Conservation (phyloP, 1,140 invertebrate species). For the Reticulitermes speratus region DNA sequence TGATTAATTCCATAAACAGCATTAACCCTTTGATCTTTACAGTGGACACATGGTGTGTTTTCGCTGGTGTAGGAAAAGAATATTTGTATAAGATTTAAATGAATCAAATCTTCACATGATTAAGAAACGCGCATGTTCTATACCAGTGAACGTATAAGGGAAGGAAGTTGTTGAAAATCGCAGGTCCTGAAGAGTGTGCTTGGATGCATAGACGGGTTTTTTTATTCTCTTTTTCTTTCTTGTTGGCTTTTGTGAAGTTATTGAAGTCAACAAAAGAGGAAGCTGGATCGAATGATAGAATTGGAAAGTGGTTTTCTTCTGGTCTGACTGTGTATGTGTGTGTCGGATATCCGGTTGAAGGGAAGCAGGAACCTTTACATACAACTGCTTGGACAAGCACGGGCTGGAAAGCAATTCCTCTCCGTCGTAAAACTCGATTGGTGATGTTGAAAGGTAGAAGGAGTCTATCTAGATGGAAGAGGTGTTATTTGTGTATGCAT, state of each 20-base stretch:
- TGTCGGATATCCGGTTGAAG: not conserved
- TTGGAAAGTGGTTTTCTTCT: slow-evolving; percentile 7
- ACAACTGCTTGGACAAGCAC: not conserved
- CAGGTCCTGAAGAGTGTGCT: too few species aligned
- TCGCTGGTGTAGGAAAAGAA: too few species aligned
- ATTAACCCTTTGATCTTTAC: too few species aligned
- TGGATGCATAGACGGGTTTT: not conserved
- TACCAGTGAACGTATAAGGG: too few species aligned
- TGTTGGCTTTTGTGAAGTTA: not conserved
- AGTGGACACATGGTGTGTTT: too few species aligned
- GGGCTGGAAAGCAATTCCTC: not conserved
- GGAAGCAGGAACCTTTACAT: not conserved
- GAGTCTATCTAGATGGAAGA: not conserved
- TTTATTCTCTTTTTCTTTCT: not conserved
- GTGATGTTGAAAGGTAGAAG: not conserved
- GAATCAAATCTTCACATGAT: too few species aligned
- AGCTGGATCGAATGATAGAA: not conserved
- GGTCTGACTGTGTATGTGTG: not conserved
- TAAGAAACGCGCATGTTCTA: too few species aligned
- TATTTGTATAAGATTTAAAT: too few species aligned
- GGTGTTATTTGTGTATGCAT: not conserved
- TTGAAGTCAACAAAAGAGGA: slow-evolving; percentile 5
- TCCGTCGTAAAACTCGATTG: not conserved
- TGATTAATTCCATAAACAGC: too few species aligned
- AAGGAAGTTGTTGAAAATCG: too few species aligned